Evolutionary conservation across 2,113 vertebrate genomes (phyloP).

Genomic region (Chionodraco myersi): DNA sequence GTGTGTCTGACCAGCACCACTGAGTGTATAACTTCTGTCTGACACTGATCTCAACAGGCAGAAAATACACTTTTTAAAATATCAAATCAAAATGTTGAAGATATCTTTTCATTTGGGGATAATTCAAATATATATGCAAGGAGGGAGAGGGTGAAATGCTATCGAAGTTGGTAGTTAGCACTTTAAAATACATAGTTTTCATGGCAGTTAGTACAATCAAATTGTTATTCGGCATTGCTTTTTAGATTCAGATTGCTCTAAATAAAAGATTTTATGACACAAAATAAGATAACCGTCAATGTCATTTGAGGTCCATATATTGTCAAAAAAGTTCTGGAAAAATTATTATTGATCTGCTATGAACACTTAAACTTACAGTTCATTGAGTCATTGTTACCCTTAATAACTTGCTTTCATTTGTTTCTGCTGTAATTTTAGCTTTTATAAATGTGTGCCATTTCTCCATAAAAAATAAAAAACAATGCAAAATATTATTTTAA

Average conservation of each 20-base stretch:
- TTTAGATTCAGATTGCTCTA: not conserved
- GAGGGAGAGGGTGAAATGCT: too few relatives aligned
- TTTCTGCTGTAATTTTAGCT: not conserved
- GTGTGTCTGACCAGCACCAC: conserved; percentile 90
- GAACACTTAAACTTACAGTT: not conserved
- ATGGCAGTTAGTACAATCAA: not conserved
- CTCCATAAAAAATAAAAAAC: not conserved
- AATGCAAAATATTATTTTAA: not conserved
- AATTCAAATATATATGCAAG: too few relatives aligned
- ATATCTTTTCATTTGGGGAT: too few relatives aligned
- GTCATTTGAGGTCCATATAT: too few relatives aligned
- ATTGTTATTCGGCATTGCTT: not conserved
- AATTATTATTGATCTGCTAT: not conserved
- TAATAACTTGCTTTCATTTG: not conserved
- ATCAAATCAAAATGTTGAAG: too few relatives aligned
- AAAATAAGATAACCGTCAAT: too few relatives aligned
- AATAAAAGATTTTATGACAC: too few relatives aligned
- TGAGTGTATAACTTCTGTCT: conserved; percentile 87
- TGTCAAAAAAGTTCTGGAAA: not conserved
- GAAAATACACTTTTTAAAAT: not conserved
- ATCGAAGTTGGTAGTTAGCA: too few relatives aligned
- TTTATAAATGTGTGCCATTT: not conserved
- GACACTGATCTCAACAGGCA: not conserved
- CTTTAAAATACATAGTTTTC: too few relatives aligned
- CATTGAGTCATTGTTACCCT: not conserved